Evolutionary conservation across 92 coral and sea anemone species (phyloP).

Genomic region (Porites cylindrica): DNA sequence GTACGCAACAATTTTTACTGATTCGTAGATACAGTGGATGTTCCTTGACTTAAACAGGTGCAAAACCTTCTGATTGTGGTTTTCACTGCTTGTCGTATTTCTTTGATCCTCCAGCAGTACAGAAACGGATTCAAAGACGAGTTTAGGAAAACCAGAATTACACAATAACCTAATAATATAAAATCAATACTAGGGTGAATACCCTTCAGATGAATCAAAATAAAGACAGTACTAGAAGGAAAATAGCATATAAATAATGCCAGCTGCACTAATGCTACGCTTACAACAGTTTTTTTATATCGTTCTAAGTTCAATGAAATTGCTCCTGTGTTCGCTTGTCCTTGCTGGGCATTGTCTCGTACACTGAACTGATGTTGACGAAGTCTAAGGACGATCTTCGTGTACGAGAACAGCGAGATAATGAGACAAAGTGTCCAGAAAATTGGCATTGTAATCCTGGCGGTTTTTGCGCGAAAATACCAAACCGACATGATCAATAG

Average conservation of each 20-base stretch:
- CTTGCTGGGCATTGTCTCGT: neutral
- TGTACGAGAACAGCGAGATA: neutral
- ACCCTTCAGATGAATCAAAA: neutral
- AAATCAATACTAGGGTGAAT: no score
- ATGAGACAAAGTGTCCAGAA: neutral
- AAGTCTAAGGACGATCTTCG: neutral
- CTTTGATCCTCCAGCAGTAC: neutral
- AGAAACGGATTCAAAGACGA: conserved; percentile 5
- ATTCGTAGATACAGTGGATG: neutral
- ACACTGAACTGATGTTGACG: neutral
- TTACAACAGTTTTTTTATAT: conserved; percentile 10
- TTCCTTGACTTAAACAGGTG: neutral
- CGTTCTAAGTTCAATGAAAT: neutral
- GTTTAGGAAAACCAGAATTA: neutral
- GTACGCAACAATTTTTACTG: no score
- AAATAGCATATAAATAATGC: neutral
- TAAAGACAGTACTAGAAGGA: neutral
- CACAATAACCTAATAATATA: no score
- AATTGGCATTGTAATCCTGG: neutral
- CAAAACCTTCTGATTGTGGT: no score
- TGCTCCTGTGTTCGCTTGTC: neutral
- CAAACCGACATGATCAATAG: neutral
- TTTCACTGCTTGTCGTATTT: neutral
- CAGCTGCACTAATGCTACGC: conserved; percentile 9
- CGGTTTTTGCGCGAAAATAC: neutral